Conservation (phyloP, 2,888 invertebrate species). For the Exephanes ischioxanthus region DNA sequence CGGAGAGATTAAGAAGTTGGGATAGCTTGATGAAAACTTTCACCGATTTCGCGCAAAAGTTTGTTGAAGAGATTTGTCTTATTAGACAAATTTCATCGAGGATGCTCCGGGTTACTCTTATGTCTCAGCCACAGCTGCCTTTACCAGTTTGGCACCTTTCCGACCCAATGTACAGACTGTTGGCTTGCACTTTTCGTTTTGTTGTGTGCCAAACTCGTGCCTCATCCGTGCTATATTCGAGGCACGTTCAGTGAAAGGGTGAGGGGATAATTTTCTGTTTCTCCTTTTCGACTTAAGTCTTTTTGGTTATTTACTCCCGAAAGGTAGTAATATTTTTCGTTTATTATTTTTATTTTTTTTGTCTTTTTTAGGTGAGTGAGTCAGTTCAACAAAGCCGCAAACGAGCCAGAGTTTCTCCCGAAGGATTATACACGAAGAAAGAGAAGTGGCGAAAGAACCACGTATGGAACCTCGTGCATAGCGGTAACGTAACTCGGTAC, state of each 20-base stretch:
- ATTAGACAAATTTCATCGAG: not conserved
- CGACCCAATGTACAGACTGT: not conserved
- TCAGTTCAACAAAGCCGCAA: slow-evolving; percentile 39
- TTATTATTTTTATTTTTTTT: not conserved
- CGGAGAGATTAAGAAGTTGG: slow-evolving; percentile 11
- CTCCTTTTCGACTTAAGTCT: not conserved
- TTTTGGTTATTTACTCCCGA: not conserved
- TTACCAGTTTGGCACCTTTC: not conserved
- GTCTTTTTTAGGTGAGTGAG: slow-evolving; percentile 45
- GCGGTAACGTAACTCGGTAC: slow-evolving; percentile 49
- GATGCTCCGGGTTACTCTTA: not conserved
- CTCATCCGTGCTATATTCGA: not conserved
- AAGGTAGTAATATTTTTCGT: slow-evolving; percentile 14
- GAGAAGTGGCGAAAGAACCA: slow-evolving; percentile 17
- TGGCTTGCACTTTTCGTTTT: not conserved
- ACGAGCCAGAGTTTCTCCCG: slow-evolving; percentile 26
- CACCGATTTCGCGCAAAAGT: not conserved
- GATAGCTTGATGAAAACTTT: slow-evolving; percentile 47
- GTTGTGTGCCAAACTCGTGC: not conserved
- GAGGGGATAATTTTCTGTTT: not conserved
- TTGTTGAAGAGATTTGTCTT: not conserved
- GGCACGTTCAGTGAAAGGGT: not conserved
- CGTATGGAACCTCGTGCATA: slow-evolving; percentile 34
- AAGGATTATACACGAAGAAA: slow-evolving; percentile 21
- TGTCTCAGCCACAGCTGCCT: not conserved